A percentile compares a stretch with the other conserved stretches of the same genome.
phyloP scores from a whole-genome alignment of 2,113 vertebrate genomes.

The Lathamus discolor region DNA sequence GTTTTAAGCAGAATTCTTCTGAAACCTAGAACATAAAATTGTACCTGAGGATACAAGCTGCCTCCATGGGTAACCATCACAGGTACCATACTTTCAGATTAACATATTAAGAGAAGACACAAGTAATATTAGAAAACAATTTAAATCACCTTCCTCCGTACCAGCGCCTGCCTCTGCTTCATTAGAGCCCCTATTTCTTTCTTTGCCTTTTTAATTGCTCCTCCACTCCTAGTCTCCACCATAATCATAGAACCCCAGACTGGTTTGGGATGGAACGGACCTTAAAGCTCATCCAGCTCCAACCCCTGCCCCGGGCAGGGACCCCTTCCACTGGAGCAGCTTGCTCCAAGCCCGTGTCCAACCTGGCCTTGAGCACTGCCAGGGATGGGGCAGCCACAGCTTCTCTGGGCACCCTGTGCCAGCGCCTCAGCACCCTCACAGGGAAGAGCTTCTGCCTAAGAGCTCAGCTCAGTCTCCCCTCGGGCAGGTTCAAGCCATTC shows the following conservation, averaged over 20 bases:
- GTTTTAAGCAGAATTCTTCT: neutral
- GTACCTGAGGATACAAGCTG: neutral
- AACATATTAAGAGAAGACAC: neutral
- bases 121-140: neutral
- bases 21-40: neutral
- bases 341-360: neutral
- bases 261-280: neutral
- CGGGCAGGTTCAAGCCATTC: too few relatives aligned
- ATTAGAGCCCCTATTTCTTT: neutral
- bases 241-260: neutral
- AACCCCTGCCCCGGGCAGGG: neutral
- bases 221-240: neutral
- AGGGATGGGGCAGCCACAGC: too few relatives aligned
- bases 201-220: neutral
- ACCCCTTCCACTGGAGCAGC: neutral
- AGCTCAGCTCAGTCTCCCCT: too few relatives aligned
- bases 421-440: too few relatives aligned
- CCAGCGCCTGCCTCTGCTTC: neutral
- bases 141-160: neutral
- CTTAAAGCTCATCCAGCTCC: neutral
- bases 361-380: neutral
- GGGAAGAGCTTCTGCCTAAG: too few relatives aligned
- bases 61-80: neutral
- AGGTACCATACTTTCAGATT: neutral
- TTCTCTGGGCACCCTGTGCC: too few relatives aligned